Conservation (phyloP, 2,797 vertebrate species). For the Oreochromis grahami region DNA sequence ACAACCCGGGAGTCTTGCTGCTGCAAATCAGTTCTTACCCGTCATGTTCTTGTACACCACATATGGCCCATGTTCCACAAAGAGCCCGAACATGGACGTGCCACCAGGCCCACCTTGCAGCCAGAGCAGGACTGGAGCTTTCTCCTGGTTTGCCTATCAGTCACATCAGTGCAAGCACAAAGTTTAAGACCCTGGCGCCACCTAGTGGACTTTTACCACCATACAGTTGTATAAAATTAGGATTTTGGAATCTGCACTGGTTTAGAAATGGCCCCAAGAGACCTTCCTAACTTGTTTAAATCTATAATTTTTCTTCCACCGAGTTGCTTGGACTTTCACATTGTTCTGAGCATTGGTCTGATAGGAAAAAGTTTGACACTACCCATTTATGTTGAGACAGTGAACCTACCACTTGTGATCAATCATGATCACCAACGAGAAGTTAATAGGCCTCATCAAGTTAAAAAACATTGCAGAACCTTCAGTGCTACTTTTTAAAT, state of each 20-base stretch:
- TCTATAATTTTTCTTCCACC: not conserved
- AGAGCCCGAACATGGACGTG: conserved; percentile 89
- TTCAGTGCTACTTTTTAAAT: not conserved
- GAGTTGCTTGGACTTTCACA: not conserved
- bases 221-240: not conserved
- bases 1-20: not conserved
- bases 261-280: not conserved
- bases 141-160: conserved; percentile 56
- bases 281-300: not conserved
- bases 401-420: not conserved
- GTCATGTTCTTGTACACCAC: conserved; percentile 82
- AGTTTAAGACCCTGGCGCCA: conserved; percentile 26
- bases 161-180: not conserved
- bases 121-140: conserved; percentile 84
- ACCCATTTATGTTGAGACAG: not conserved
- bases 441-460: accelerated
- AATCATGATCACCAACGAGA: not conserved
- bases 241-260: not conserved
- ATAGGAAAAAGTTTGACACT: not conserved
- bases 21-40: conserved; percentile 56
- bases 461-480: not conserved
- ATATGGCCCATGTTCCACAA: conserved; percentile 89
- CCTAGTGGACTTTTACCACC: conserved; percentile 17
- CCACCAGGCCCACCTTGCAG: conserved; percentile 87
- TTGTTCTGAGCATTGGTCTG: not conserved